phyloP scores from a whole-genome alignment of 2,888 invertebrate species.

The Beris morrisii region DNA sequence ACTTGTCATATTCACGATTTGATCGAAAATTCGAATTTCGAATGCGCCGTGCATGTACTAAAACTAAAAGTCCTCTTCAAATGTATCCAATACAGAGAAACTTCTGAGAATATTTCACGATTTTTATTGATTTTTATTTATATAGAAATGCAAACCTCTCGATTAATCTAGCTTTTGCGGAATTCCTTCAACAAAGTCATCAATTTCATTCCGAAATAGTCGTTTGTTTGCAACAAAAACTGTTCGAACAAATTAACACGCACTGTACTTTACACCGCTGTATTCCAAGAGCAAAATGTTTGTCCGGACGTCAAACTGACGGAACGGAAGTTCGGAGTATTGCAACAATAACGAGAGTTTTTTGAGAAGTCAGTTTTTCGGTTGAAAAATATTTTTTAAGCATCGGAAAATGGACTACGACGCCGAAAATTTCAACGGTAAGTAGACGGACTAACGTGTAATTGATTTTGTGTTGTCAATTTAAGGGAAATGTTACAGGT shows the following conservation, averaged over 20 bases:
- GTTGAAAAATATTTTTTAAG: neutral
- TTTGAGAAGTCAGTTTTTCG: neutral
- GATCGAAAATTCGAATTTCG: neutral
- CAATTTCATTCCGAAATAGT: too few species aligned
- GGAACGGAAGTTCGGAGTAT: neutral
- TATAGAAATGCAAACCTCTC: too few species aligned
- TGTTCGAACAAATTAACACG: too few species aligned
- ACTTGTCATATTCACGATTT: slow-evolving; percentile 10
- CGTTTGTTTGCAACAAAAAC: too few species aligned
- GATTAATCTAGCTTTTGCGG: too few species aligned
- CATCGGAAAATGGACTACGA: neutral
- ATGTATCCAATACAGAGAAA: too few species aligned
- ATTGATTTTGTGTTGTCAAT: neutral
- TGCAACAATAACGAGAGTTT: neutral
- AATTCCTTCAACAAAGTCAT: too few species aligned
- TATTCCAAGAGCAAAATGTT: too few species aligned
- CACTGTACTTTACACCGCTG: too few species aligned
- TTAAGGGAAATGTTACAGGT: neutral
- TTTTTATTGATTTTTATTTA: too few species aligned
- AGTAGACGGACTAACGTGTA: neutral
- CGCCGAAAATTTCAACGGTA: slow-evolving; percentile 9
- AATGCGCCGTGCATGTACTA: slow-evolving; percentile 6
- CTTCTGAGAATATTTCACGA: too few species aligned
- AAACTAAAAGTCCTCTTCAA: neutral
- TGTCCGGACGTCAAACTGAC: too few species aligned